These are phyloP conservation scores for Calosoma granatense DNA, from an alignment of 1,140 invertebrate species.

Conservation along the genomic window DNA sequence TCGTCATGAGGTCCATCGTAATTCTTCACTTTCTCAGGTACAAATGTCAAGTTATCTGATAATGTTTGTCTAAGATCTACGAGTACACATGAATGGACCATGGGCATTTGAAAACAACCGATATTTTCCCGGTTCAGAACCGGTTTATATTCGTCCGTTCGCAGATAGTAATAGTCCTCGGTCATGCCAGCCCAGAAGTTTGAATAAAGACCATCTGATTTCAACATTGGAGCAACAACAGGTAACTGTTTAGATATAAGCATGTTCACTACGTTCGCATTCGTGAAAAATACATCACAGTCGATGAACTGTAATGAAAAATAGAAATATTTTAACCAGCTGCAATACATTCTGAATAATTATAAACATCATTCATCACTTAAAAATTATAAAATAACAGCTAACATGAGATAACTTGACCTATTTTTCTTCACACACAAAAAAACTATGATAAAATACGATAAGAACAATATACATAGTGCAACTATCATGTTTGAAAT, in stretches of 20 bases:
- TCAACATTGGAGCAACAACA: constrained; percentile 73
- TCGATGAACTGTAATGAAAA: constrained; percentile 68
- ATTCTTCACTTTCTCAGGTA: constrained; percentile 45
- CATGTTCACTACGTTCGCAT: constrained; percentile 53
- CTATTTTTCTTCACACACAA: no score
- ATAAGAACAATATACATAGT: background rate
- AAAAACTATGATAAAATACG: no score
- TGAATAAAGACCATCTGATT: constrained; percentile 79
- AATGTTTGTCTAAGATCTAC: constrained; percentile 57
- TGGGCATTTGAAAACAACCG: constrained; percentile 79
- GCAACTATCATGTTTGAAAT: no score
- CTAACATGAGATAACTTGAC: background rate
- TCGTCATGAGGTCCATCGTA: constrained; percentile 80
- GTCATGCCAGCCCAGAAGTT: constrained; percentile 96
- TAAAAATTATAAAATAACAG: background rate
- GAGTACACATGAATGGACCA: constrained; percentile 85
- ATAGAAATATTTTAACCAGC: constrained; percentile 14
- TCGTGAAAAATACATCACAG: constrained; percentile 76
- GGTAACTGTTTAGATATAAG: constrained; percentile 56
- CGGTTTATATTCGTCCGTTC: constrained; percentile 77
- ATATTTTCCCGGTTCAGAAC: constrained; percentile 61
- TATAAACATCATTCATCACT: background rate
- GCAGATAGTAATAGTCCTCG: constrained; percentile 74
- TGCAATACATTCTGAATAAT: constrained; percentile 3
- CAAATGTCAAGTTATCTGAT: constrained; percentile 67